These are phyloP conservation scores for Aphaenogaster floridana DNA, from an alignment of 1,140 invertebrate species.

Conservation along the genomic window DNA sequence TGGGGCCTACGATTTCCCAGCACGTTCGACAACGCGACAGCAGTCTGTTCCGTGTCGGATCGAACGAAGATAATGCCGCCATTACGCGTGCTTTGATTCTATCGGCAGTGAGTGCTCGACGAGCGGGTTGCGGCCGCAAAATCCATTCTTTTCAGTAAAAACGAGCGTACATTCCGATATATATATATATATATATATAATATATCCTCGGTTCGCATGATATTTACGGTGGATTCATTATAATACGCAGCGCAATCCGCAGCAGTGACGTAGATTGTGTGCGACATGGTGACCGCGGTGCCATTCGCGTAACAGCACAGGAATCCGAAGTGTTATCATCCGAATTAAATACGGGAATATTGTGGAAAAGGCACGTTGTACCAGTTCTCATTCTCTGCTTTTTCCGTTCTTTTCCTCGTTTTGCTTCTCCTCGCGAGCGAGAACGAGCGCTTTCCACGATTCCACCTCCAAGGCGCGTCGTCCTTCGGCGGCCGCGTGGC, in stretches of 20 bases:
- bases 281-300: neutral
- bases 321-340: neutral
- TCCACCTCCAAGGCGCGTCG: neutral
- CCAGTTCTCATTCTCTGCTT: neutral
- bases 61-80: constrained; percentile 42
- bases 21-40: constrained; percentile 7
- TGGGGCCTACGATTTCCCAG: constrained; percentile 59
- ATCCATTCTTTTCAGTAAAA: neutral
- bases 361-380: neutral
- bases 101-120: neutral
- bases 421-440: neutral
- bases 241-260: neutral
- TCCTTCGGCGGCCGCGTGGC: constrained; percentile 44
- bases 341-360: neutral
- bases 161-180: neutral
- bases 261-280: neutral
- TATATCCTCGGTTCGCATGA: neutral
- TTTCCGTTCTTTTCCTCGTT: neutral
- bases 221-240: neutral
- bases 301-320: neutral
- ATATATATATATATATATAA: neutral
- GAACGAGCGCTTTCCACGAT: neutral
- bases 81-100: neutral
- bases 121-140: no score
- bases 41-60: constrained; percentile 46